phyloP scores from a whole-genome alignment of 2,888 invertebrate genomes.

The Ophonus ardosiacus region DNA sequence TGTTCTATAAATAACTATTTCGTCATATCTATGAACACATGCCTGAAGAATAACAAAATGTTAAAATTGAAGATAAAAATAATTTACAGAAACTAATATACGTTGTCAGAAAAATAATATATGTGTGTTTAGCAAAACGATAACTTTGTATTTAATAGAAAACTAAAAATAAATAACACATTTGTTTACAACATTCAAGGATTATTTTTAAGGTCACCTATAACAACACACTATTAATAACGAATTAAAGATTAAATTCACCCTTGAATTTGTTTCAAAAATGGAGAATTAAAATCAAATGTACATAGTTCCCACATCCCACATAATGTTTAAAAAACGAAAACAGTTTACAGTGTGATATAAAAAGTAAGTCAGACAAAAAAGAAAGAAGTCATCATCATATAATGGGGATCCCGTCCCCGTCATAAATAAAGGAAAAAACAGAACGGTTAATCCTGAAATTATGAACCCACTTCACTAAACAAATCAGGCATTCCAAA shows the following conservation, averaged over 20 bases:
- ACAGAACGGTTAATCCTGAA: slow-evolving; percentile 33
- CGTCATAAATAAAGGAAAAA: slow-evolving; percentile 22
- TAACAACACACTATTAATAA: neutral
- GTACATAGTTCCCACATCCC: neutral
- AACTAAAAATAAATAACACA: neutral
- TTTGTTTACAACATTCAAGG: neutral
- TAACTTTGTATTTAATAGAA: neutral
- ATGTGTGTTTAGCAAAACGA: no score
- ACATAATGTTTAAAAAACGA: neutral
- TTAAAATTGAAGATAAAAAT: no score
- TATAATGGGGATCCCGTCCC: slow-evolving; percentile 4
- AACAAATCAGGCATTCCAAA: slow-evolving; percentile 41
- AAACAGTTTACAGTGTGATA: neutral
- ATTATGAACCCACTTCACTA: slow-evolving; percentile 34
- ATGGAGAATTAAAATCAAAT: neutral
- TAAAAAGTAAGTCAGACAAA: slow-evolving; percentile 25
- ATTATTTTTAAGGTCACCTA: neutral
- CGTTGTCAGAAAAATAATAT: no score
- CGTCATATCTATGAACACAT: no score
- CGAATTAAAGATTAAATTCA: neutral
- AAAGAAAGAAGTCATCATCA: slow-evolving; percentile 39
- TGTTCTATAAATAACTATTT: no score
- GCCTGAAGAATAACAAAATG: no score
- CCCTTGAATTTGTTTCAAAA: neutral
- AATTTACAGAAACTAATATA: no score